These are phyloP conservation scores for Syritta pipiens DNA, from an alignment of 2,888 invertebrate species.

Conservation along the genomic window DNA sequence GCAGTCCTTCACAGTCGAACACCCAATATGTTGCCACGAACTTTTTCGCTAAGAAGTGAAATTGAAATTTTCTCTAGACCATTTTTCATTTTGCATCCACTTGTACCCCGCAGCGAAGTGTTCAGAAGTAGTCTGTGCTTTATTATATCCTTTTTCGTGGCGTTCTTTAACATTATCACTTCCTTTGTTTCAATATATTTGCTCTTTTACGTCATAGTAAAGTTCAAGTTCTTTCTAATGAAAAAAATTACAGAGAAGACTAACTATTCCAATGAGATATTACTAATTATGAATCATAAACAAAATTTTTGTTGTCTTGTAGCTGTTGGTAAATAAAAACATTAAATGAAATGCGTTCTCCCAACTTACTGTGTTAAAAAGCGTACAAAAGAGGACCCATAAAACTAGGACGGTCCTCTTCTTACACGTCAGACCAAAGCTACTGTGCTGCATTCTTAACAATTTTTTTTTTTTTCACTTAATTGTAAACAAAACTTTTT, in stretches of 20 bases:
- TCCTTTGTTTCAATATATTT: no score
- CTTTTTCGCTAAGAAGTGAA: no score
- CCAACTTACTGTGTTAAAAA: conserved; percentile 55
- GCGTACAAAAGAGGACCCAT: conserved; percentile 53
- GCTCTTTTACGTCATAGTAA: conserved; percentile 5
- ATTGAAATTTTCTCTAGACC: no score
- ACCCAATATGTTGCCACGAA: no score
- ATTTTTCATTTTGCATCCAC: no score
- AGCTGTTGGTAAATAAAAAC: no score
- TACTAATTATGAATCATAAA: conserved; percentile 3
- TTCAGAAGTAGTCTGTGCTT: no score
- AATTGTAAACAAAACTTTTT: conserved; percentile 4
- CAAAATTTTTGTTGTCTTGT: no score
- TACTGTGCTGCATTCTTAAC: conserved; percentile 50
- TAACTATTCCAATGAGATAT: not conserved
- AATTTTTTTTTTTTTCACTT: not conserved
- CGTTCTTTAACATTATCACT: no score
- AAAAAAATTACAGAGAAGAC: not conserved
- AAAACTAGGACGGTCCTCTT: conserved; percentile 38
- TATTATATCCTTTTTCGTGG: no score
- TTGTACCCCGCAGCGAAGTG: no score
- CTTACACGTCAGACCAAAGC: conserved; percentile 48
- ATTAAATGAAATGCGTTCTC: conserved; percentile 13
- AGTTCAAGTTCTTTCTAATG: conserved; percentile 9
- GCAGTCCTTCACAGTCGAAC: no score